Evolutionary conservation across 1,140 invertebrate species (phyloP), one percentile per base, ranked within the genome.

Genomic region (Mesaphorura yosii): DNA sequence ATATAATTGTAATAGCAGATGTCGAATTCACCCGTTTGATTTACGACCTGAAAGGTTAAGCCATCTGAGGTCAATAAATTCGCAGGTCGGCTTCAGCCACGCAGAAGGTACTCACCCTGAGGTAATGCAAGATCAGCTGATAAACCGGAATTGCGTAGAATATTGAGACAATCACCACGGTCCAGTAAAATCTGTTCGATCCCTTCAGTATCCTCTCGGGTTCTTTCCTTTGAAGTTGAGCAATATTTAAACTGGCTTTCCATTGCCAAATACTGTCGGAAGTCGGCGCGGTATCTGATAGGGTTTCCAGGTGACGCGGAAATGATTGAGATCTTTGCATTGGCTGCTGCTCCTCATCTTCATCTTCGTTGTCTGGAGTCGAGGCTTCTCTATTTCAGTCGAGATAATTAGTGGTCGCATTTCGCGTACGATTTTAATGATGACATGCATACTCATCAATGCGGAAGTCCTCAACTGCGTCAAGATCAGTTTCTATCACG

Each of bases 1-100:
- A 85, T 68, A 68, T 91, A 93, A 69, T 94, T 94, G 72, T 90
- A 94, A 66, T 89, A 93, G 67, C 89, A 93, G 25, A 89, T 73
- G 71, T 93, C 88, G 66, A 89, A 82, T 70, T 92, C 81, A 14
- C 89, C 89, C 0, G 86, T 87, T 40, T 79, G 72, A 64, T 83
- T 79, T 3, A 91, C 66, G 0, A 88, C 76, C 79, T 88, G 70
- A 41, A 64, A 67, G 63, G 48, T 53, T 25, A 57, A 40, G 28
- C 3, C n/a, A n/a, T n/a, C n/a, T n/a, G n/a, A n/a, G n/a, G n/a
- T n/a, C n/a, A n/a, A n/a, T n/a, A n/a, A n/a, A n/a, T n/a, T n/a
- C n/a, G n/a, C n/a, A n/a, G n/a, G n/a, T n/a, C n/a, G n/a, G n/a
- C n/a, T n/a, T n/a, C n/a, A n/a, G n/a, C n/a, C n/a, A n/a, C 41